phyloP scores from a whole-genome alignment of 2,113 vertebrate species.

The Chamaea fasciata region DNA sequence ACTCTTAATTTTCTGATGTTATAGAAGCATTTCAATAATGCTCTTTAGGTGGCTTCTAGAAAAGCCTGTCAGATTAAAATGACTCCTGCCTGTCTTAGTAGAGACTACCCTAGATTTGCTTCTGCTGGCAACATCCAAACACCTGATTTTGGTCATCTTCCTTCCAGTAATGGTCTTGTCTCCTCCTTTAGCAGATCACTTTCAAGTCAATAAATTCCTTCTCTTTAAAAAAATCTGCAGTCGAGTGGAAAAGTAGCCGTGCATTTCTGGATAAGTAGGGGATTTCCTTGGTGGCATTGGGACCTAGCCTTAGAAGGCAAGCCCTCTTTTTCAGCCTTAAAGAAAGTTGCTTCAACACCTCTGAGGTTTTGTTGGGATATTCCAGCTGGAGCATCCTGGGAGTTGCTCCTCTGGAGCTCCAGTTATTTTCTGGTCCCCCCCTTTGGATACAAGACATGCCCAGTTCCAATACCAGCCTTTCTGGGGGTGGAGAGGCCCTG shows the following conservation, averaged over 20 bases:
- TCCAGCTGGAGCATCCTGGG: not conserved
- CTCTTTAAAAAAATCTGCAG: not conserved
- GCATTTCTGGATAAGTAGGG: not conserved
- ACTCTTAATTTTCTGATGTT: not conserved
- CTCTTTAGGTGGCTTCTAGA: not conserved
- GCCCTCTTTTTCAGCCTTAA: not conserved
- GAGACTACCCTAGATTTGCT: not conserved
- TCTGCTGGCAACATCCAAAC: not conserved
- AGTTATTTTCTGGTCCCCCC: not conserved
- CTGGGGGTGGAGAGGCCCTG: not conserved
- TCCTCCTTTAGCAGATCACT: not conserved
- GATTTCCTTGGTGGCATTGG: not conserved
- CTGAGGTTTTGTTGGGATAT: not conserved
- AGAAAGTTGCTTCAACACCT: not conserved
- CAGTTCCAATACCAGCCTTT: not conserved
- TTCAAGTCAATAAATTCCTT: not conserved
- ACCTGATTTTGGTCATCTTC: not conserved
- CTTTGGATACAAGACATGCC: accelerated
- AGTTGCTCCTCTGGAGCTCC: not conserved
- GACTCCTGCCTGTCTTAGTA: not conserved
- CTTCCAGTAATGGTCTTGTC: not conserved
- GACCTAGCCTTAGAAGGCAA: not conserved
- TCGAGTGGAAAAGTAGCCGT: not conserved
- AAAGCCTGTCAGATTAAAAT: not conserved
- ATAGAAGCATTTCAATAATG: not conserved